Conservation (phyloP, 1,140 invertebrate genomes). For the Papilio machaon region DNA sequence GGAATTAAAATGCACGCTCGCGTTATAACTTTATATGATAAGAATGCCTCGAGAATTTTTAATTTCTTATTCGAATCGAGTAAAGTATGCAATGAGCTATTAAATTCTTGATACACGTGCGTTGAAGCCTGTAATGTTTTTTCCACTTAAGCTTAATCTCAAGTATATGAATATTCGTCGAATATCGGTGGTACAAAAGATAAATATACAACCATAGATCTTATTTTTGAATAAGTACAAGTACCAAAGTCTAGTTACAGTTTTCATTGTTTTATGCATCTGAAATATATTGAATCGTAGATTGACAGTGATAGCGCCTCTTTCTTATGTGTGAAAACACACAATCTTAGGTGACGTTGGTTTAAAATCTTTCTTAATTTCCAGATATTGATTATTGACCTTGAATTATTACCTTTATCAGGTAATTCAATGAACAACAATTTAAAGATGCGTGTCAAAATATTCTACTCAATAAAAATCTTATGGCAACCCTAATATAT, state of each 20-base stretch:
- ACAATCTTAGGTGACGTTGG: background rate
- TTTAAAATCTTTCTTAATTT: too few relatives aligned
- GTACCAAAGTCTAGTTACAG: background rate
- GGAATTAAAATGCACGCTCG: constrained; percentile 20
- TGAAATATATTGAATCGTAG: background rate
- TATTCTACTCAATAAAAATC: background rate
- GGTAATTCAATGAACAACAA: background rate
- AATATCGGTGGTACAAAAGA: background rate
- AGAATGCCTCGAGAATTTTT: constrained; percentile 13
- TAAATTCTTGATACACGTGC: background rate
- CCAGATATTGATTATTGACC: too few relatives aligned
- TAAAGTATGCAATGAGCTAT: constrained; percentile 10
- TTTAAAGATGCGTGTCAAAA: background rate
- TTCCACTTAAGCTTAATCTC: background rate
- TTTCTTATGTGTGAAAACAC: background rate
- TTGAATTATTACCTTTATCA: too few relatives aligned
- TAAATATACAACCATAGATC: background rate
- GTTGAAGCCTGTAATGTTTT: constrained; percentile 12
- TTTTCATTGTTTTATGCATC: background rate
- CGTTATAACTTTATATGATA: constrained; percentile 31
- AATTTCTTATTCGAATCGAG: constrained; percentile 1
- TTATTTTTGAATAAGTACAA: background rate
- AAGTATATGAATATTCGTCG: background rate
- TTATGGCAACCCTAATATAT: background rate
- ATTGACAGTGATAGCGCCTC: too few relatives aligned